phyloP scores from a whole-genome alignment of 1,140 invertebrate genomes.

The Agrypnia vestita region DNA sequence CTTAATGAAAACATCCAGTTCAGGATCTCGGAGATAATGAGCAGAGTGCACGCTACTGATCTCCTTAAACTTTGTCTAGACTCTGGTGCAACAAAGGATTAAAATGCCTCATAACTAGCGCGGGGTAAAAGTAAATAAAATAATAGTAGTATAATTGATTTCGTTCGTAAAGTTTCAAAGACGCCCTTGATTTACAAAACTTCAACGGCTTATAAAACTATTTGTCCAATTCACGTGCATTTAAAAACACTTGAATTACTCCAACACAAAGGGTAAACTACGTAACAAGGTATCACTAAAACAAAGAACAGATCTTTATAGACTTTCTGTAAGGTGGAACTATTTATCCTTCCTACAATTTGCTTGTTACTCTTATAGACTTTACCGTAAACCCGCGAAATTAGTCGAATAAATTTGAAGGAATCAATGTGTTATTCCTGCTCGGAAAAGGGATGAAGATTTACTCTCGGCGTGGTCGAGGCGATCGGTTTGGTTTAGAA shows the following conservation, averaged over 20 bases:
- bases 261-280: not conserved
- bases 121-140: no score
- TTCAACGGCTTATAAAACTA: no score
- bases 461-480: no score
- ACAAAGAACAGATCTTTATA: not conserved
- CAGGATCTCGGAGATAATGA: constrained; percentile 12
- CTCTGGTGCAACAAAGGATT: not conserved
- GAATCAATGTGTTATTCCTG: not conserved
- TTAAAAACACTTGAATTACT: not conserved
- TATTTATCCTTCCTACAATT: constrained; percentile 26
- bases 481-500: not conserved
- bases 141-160: no score
- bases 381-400: constrained; percentile 1
- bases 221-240: no score
- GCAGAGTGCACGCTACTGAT: constrained; percentile 4
- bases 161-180: no score
- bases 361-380: constrained; percentile 32
- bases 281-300: not conserved
- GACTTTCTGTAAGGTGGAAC: constrained; percentile 14
- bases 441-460: not conserved
- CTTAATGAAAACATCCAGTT: constrained; percentile 40
- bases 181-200: no score
- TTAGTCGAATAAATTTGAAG: not conserved
- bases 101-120: no score
- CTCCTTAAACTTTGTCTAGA: constrained; percentile 19